Conservation (phyloP, 2,888 invertebrate genomes). For the Drosophila fulvimacula region DNA sequence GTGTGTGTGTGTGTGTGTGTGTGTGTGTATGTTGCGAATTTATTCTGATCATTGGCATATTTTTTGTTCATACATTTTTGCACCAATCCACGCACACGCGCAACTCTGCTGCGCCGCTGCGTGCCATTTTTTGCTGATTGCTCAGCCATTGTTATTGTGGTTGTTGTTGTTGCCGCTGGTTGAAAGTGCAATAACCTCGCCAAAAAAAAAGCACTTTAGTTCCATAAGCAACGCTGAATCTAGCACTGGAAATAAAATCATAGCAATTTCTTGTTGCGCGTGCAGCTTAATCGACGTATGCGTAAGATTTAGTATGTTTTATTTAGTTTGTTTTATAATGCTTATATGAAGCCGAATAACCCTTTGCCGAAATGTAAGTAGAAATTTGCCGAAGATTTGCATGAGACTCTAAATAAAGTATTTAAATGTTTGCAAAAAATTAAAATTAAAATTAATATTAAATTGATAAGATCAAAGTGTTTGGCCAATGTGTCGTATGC, state of each 20-base stretch:
- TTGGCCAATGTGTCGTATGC: slow-evolving; percentile 4
- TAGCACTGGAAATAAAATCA: slow-evolving; percentile 17
- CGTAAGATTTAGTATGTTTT: slow-evolving; percentile 22
- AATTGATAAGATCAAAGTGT: neutral
- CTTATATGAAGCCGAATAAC: neutral
- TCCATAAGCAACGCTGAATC: slow-evolving; percentile 25
- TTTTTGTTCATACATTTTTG: slow-evolving; percentile 57
- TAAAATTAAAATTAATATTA: neutral
- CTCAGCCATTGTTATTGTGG: slow-evolving; percentile 11
- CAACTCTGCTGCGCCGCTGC: slow-evolving; percentile 49
- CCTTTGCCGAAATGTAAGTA: slow-evolving; percentile 4
- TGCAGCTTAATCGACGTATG: slow-evolving; percentile 35
- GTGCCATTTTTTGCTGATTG: slow-evolving; percentile 49
- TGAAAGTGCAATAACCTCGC: slow-evolving; percentile 80
- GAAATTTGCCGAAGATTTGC: neutral
- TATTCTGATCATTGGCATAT: slow-evolving; percentile 77
- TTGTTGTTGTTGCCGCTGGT: slow-evolving; percentile 26
- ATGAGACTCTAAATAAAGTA: neutral
- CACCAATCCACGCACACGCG: slow-evolving; percentile 53
- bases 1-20: slow-evolving; percentile 46
- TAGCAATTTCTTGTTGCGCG: slow-evolving; percentile 14
- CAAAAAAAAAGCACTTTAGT: slow-evolving; percentile 38
- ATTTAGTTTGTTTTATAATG: slow-evolving; percentile 2
- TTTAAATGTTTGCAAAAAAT: neutral
- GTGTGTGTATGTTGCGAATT: slow-evolving; percentile 53